phyloP scores from a whole-genome alignment of 2,888 invertebrate genomes.

The Acronicta aceris region DNA sequence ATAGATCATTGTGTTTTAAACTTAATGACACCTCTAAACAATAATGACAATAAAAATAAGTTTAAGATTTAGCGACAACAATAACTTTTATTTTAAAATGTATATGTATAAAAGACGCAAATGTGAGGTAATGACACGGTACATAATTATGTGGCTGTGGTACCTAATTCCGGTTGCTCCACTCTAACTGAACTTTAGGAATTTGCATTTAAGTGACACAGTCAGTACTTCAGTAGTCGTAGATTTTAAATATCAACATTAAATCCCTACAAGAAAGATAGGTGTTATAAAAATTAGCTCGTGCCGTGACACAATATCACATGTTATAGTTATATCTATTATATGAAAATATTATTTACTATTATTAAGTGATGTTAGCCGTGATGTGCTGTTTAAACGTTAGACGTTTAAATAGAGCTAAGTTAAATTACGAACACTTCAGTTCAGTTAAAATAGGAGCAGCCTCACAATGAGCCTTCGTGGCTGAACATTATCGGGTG shows the following conservation, averaged over 20 bases:
- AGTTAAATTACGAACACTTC: constrained; percentile 40
- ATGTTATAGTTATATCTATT: constrained; percentile 45
- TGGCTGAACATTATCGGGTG: constrained; percentile 61
- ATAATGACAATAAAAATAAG: constrained; percentile 80
- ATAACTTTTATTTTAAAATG: constrained; percentile 79
- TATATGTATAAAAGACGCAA: constrained; percentile 80
- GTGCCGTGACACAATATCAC: constrained; percentile 46
- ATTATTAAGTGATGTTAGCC: constrained; percentile 62
- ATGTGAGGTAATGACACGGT: constrained; percentile 86
- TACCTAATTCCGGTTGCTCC: constrained; percentile 68
- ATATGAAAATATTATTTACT: constrained; percentile 44
- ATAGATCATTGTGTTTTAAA: constrained; percentile 79
- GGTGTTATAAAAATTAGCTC: constrained; percentile 33
- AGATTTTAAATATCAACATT: constrained; percentile 19
- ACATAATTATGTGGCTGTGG: constrained; percentile 70
- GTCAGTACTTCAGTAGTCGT: constrained; percentile 5
- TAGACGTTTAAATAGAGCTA: constrained; percentile 46
- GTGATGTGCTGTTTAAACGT: constrained; percentile 66
- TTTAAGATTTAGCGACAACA: constrained; percentile 84
- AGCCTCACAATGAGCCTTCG: constrained; percentile 72
- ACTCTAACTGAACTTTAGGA: constrained; percentile 72
- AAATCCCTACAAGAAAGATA: constrained; percentile 21
- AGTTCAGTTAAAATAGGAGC: constrained; percentile 79
- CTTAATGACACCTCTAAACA: constrained; percentile 80
- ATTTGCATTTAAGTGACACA: constrained; percentile 29